Base-by-base conservation (phyloP, 2,888 invertebrate species). In the Corbicula japonica region DNA sequence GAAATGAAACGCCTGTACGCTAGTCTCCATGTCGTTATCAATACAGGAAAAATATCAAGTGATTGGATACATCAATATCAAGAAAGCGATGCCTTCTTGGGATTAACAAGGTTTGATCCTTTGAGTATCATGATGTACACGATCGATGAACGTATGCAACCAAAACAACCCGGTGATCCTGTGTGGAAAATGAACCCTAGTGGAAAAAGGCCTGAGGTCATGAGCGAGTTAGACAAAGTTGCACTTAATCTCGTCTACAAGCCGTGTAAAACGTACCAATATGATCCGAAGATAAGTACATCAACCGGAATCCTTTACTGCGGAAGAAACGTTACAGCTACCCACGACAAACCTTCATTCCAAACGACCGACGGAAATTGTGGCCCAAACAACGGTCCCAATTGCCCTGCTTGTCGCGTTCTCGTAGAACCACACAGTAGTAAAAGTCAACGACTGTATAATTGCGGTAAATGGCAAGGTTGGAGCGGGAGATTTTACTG, bases 1-100 rank as follows among this genome's bases (percentile, higher is more conserved):
- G 54, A 54, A 54, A 54, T 54, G 54, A 54, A 54, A 30, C 54
- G 54, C 8, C 4, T 54, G 26, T 54, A 54, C 28, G 54, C 54
- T 28, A 54, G 30, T 54, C 18, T 54, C 18, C 28, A 54, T 30
- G 18, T 54, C 6, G 6, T 18, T 8, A 26, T 21, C 12, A n/a
- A n/a, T n/a, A 28, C 12, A 18, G 8, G 30, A 18, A 50, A 50
- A 21, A 26, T 15, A 26, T 23, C 26, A 10, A 18, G 18, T 10
- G 26, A 54, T 26, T 54, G 54, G 54, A 54, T 26, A 54, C 23
- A 5, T 5, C 54, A 54, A 18, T 54, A 54, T 30, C 26, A 28
- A 23, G 54, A 54, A 6, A 6, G 6, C 8, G 54, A 54, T 8
- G 30, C 5, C 23, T 54, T 26, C 26, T 4, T 8, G 26, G 54